Conservation (phyloP, 2,888 invertebrate species). For the Autographa pulchrina region DNA sequence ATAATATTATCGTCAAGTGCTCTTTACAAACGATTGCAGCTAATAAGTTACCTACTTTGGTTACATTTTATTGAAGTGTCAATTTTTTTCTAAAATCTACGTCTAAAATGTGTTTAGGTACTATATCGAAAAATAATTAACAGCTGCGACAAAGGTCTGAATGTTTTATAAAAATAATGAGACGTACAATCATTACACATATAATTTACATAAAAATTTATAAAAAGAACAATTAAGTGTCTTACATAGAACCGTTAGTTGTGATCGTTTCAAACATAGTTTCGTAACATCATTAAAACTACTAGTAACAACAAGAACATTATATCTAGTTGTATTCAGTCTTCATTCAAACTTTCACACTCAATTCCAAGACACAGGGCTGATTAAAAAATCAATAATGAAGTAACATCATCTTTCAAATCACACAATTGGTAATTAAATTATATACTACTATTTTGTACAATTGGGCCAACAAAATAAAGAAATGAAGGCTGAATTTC, state of each 20-base stretch:
- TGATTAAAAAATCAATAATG: constrained; percentile 47
- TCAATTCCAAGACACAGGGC: constrained; percentile 55
- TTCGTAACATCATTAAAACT: constrained; percentile 57
- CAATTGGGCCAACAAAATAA: constrained; percentile 50
- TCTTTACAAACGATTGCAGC: constrained; percentile 31
- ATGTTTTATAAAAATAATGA: constrained; percentile 22
- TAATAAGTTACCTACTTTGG: constrained; percentile 20
- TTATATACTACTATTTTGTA: constrained; percentile 50
- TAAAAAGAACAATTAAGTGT: constrained; percentile 41
- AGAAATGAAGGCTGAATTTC: constrained; percentile 23
- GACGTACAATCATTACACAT: constrained; percentile 37
- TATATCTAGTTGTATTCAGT: constrained; percentile 79
- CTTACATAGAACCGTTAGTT: constrained; percentile 43
- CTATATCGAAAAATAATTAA: constrained; percentile 9
- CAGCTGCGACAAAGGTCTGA: constrained; percentile 23
- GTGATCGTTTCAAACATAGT: constrained; percentile 44
- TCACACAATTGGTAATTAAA: constrained; percentile 54
- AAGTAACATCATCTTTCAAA: constrained; percentile 50
- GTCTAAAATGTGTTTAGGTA: constrained; percentile 12
- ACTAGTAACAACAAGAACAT: constrained; percentile 59
- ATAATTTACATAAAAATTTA: constrained; percentile 53
- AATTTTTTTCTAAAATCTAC: constrained; percentile 15
- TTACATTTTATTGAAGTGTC: not conserved
- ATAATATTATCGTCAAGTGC: constrained; percentile 34
- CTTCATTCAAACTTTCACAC: constrained; percentile 81